Evolutionary conservation across 92 coral and sea anemone species (phyloP), one percentile per base, ranked within the genome.

Genomic region (Porites evermanni): DNA sequence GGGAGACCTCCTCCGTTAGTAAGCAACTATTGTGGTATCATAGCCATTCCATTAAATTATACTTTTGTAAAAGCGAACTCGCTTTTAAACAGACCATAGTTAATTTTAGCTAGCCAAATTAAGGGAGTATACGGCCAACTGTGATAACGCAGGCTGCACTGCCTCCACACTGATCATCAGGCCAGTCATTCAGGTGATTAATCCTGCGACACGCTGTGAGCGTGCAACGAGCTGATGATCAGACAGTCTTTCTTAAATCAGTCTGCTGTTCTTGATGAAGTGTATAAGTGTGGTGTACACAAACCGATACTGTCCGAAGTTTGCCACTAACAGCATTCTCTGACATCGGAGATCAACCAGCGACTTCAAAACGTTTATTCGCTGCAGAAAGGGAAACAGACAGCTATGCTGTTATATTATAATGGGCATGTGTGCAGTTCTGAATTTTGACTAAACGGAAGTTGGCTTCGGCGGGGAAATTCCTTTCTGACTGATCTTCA

Each of bases 221-320:
- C 14, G 53, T 8, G 13, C 14, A 53, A 13, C 2, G 11, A 12
- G 23, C 38, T 70, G 75, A 29, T 50, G 17, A 64, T 53, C 78
- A 74, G 2, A 44, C 21, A 2, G 13, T 26, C 50, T 1, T 6
- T n/a, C 12, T 91, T 80, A 97, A 76, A 97, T 97, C 24, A 97
- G 89, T 71, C 98, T 83, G 93, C 98, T 97, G 64, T 92, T 97
- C 64, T 91, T 95, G 67, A 97, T 92, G 90, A 95, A 95, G 83
- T 97, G 98, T 38, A 97, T 95, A 67, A 97, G 93, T 64, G 94
- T 77, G 44, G 94, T 71, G 84, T 97, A 97, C 51, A 97, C 95
- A 88, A 97, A 97, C 47, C 97, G 93, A 88, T 97, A 97, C 63
- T 97, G 99, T 17, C 98, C 99, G 69, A 95, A 91, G 84, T 95